Evolutionary conservation across 2,888 invertebrate species (phyloP), one percentile per base, ranked within the genome.

Genomic region (Anthrax anthrax): DNA sequence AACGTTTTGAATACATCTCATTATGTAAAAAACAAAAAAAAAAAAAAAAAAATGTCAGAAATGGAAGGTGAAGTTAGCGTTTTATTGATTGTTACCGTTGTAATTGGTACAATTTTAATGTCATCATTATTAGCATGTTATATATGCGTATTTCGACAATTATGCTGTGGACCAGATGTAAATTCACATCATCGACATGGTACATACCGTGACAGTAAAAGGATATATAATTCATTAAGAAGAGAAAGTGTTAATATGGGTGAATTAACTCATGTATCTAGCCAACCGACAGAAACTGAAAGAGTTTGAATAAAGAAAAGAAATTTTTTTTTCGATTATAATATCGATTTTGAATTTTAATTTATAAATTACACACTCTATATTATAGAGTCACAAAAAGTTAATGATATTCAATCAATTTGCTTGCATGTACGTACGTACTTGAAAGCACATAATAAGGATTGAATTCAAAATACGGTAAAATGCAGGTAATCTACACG

Each of bases 51-150:
- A 19, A 44, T 47, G 42, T 39, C 49, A 9, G 72, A 72, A 42
- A 65, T 73, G 58, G 74, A 74, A 58, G 74, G 74, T 51, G 75
- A 76, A 61, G 66, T 77, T 42, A 72, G 76, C 52, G 69, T 78
- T 52, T 67, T 77, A 8, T 65, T 78, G 39, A 73, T 76, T 3
- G 71, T 78, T 42, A 75, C 78, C 5, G 72, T 78, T 39, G 67
- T 74, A 39, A 71, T 78, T 29, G 77, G 77, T 9, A 67, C 77
- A 37, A 63, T 77, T 6, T 69, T 77, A 12, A 77, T 80, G 70
- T 70, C 76, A 41, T 75, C 76, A 0, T 60, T 80, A n/a, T 68
- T 80, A 1, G 70, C 76, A 60, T 80, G 80, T 60, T 81, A 81
- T 61, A 76, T 76, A 8, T 80, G 78, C 57, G 78, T 80, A 16